Evolutionary conservation across 2,113 vertebrate genomes (phyloP), one percentile per base, ranked within the genome.

Genomic region (Dermatemys mawii): DNA sequence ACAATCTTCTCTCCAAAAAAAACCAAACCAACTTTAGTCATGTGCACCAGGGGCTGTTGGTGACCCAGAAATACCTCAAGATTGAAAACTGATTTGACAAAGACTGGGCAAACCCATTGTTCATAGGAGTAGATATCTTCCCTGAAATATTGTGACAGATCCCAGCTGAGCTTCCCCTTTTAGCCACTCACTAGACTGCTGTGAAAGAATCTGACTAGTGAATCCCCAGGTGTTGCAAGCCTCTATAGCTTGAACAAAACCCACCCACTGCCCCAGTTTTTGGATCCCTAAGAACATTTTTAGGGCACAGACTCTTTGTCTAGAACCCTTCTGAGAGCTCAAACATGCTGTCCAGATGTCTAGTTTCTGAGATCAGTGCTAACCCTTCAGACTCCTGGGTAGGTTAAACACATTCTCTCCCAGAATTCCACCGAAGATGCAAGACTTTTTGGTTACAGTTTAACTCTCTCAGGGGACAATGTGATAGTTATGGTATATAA

Each of bases 1-100:
- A 63, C 9, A 24, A 73, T 73, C 24, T 54, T 2, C 17, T 19
- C 22, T 79, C 26, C 35, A 79, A 38, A 11, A 88, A 88, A 10
- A 82, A 6, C 0, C 0, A 82, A 8, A 0, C 0, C 73, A 60
- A 5, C 73, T 63, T 63, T 90, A 11, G 22, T 75, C 27, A 38
- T 60, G 35, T 32, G n/a, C 26, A 81, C 17, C 49, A 32, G 7
- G 38, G 78, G 19, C 38, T 78, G 12, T 32, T 67, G 54, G 0
- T 0, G 41, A 60, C 53, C 53, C 35, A 54, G 3, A 86, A 11
- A 63, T 48, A 48, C 24, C 35, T n/a, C 32, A 41, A 41, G 6
- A 38, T 24, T 73, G 67, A 38, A 44, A 83, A 83, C 1, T 12
- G 41, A 35, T 32, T 35, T 29, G 83, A 63, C 54, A 4, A 4